Evolutionary conservation across 1,140 invertebrate genomes (phyloP), one percentile per base, ranked within the genome.

Genomic region (Agrilus planipennis): DNA sequence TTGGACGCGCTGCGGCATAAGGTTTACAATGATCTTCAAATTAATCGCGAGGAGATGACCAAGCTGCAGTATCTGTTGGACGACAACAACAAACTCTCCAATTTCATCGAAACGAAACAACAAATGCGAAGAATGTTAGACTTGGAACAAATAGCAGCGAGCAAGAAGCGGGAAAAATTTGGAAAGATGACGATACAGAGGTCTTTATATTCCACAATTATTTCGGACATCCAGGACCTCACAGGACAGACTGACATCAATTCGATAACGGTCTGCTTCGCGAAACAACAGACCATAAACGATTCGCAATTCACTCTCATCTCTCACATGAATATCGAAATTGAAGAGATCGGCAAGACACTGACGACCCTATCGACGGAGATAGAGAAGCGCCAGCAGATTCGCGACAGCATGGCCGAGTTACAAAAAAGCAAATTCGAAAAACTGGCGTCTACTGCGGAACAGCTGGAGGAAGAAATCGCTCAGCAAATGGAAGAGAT

Each of bases 51-150:
- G 56, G 85, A 90, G 65, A 87, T 90, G 69, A 77, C 84, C 30
- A 84, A 90, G 52, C 68, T 91, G 19, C 79, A 88, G 50, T 65
- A 85, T 14, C 79, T 83, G 22, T 64, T 89, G 17, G 86, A 90
- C 48, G 83, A 89, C 57, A 84, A 89, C 53, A 66, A 79, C 52
- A 87, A 87, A 51, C 65, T 90, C 5, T 78, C 85, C 54, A 79
- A 86, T 52, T 92, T 91, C 56, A 75, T 90, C 29, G 76, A 79
- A 4, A 73, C 79, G 0, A 89, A 89, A 60, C 83, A 84, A 2
- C 84, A 89, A 44, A 82, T 82, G 37, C 68, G 88, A 4, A 69
- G 81, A 19, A 84, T 83, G 53, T 75, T 72, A 1, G 81, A 84
- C 50, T 53, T 80, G 18, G 81, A 86, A 50, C 75, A 75, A 14